A percentile compares a stretch with the other conserved stretches of the same genome.
Evolutionary conservation across 2,888 invertebrate genomes (phyloP).

Genomic region (Baccha elongata): DNA sequence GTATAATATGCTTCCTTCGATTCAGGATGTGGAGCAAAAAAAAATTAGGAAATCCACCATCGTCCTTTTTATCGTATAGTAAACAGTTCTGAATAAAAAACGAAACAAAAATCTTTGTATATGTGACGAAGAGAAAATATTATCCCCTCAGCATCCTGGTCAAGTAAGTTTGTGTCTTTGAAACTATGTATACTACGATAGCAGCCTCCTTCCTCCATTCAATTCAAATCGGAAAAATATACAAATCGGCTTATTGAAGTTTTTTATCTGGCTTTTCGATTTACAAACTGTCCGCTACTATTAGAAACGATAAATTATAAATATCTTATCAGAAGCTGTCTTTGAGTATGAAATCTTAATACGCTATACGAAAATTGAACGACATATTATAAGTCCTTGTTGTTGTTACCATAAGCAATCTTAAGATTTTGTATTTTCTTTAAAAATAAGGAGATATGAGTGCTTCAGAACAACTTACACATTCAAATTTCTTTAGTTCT

Average conservation of each 20-base stretch:
- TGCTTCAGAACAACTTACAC: not conserved
- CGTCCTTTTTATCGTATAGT: conserved; percentile 65
- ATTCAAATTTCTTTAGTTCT: not conserved
- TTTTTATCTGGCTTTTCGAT: conserved; percentile 71
- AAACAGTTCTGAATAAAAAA: conserved; percentile 32
- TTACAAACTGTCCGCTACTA: conserved; percentile 65
- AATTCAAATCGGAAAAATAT: conserved; percentile 61
- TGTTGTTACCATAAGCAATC: not conserved
- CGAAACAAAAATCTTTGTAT: conserved; percentile 3
- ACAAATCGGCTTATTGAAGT: conserved; percentile 72
- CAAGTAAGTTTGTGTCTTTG: conserved; percentile 50
- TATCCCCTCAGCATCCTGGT: conserved; percentile 51
- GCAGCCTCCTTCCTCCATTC: not conserved
- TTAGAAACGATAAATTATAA: conserved; percentile 67
- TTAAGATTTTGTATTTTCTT: not conserved
- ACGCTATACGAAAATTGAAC: not conserved
- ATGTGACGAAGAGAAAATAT: conserved; percentile 44
- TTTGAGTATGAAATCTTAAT: conserved; percentile 42
- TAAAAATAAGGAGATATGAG: not conserved
- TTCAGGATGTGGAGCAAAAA: conserved; percentile 15
- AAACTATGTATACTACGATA: not conserved
- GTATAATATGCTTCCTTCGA: too few relatives aligned
- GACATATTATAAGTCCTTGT: conserved; percentile 10
- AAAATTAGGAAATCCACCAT: conserved; percentile 50
- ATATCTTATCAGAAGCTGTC: conserved; percentile 59